Conservation (phyloP, 2,113 vertebrate genomes). For the Hippocampus comes region DNA sequence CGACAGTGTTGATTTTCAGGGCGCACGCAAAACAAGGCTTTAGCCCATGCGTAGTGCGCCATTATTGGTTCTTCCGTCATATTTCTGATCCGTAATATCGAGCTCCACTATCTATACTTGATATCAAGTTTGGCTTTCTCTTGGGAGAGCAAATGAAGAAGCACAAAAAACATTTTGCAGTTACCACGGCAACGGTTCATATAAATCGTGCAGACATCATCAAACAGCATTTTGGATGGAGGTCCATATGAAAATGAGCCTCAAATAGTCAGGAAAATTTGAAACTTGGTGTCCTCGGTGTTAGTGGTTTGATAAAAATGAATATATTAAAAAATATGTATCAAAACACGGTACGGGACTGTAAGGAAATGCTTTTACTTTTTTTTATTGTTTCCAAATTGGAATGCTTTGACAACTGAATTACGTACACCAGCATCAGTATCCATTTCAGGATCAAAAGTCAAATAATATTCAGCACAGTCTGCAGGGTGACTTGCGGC, state of each 20-base stretch:
- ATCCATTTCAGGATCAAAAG: not conserved
- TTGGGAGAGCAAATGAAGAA: not conserved
- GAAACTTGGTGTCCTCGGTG: not conserved
- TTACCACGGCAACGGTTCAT: conserved; percentile 16
- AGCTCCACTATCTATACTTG: not conserved
- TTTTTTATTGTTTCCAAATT: not conserved
- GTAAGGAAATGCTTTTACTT: not conserved
- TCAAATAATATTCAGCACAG: not conserved
- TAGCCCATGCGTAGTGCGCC: not conserved
- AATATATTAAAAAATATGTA: not conserved
- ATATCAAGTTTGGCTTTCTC: not conserved
- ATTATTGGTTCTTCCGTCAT: not conserved
- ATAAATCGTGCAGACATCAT: not conserved
- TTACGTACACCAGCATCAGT: not conserved
- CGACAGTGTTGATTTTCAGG: conserved; percentile 25
- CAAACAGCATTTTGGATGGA: not conserved
- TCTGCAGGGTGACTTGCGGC: not conserved
- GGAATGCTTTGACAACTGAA: no score
- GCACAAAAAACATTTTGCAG: conserved; percentile 28
- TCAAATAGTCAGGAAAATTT: not conserved
- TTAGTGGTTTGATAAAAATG: not conserved
- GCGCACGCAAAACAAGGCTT: conserved; percentile 23
- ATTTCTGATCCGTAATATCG: not conserved
- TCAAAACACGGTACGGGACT: not conserved
- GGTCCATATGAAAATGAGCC: not conserved